phyloP scores from a whole-genome alignment of 2,888 invertebrate species.

The Julus scandinavius region DNA sequence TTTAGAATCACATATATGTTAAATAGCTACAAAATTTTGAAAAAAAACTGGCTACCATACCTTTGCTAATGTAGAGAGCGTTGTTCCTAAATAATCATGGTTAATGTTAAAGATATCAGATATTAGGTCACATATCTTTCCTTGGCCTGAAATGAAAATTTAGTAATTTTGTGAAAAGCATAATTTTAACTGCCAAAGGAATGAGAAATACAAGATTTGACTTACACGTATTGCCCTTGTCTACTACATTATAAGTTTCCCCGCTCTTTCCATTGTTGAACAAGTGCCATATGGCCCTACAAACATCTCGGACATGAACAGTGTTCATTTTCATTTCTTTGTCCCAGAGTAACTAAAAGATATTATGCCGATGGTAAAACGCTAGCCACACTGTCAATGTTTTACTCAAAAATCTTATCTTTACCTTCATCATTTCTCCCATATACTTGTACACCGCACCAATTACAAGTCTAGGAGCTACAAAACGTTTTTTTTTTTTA shows the following conservation, averaged over 20 bases:
- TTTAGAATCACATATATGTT: neutral
- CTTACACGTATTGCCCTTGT: slow-evolving; percentile 78
- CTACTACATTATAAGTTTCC: slow-evolving; percentile 84
- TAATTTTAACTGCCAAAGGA: neutral
- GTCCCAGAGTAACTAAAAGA: slow-evolving; percentile 78
- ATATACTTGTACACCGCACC: slow-evolving; percentile 89
- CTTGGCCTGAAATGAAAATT: slow-evolving; percentile 73
- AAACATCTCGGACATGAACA: slow-evolving; percentile 86
- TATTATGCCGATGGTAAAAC: slow-evolving; percentile 3
- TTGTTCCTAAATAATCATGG: slow-evolving; percentile 86
- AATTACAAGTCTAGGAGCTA: slow-evolving; percentile 85
- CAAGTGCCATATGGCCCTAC: slow-evolving; percentile 82
- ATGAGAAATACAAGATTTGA: slow-evolving; percentile 35
- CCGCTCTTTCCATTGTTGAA: slow-evolving; percentile 65
- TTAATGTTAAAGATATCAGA: slow-evolving; percentile 86
- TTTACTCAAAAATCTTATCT: neutral
- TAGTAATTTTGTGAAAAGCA: slow-evolving; percentile 10
- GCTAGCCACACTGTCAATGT: neutral
- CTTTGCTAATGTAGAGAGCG: slow-evolving; percentile 83
- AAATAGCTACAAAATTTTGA: neutral
- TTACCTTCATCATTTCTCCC: slow-evolving; percentile 84
- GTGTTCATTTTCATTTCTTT: slow-evolving; percentile 86
- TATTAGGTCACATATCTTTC: slow-evolving; percentile 81
- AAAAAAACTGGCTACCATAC: slow-evolving; percentile 67
- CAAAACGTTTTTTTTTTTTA: slow-evolving; percentile 59